Base-by-base conservation (phyloP, 2,888 invertebrate genomes). In the Ephialtes manifestator region DNA sequence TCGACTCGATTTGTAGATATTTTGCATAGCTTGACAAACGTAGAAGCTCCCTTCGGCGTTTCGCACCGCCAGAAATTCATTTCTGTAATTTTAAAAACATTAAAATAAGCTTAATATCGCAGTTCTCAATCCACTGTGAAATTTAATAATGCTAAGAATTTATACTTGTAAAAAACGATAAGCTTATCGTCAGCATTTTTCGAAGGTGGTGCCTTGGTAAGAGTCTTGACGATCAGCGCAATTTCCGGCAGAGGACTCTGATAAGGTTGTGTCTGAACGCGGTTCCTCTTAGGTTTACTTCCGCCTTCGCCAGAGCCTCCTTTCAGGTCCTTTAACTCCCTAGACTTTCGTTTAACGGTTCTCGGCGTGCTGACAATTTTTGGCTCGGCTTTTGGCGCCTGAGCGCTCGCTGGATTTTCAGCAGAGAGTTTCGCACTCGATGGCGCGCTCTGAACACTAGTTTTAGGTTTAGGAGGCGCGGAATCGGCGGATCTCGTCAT, bases 41-140 rank as follows among this genome's bases (percentile, higher is more conserved):
- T 97, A 98, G 94, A 97, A 97, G 86, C 97, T 96, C 88, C 98
- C 98, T 93, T 98, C 98, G 0, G 97, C 97, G 93, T 98, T 98
- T 89, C 98, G 96, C 0, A 98, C 98, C 1, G 98, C 98, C 92
- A 99, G 94, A 94, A 98, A 98, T 94, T 98, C 98, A 92, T 97
- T 97, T 93, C 97, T 96, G 90, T 89, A 95, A 94, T 93, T 85
- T 93, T 87, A 72, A 76, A 46, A 20, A 39, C 51, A 51, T 35
- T 39, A 70, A 46, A 67, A n/a, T 13, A 51, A 11, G 43, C n/a
- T 35, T 24, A 70, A 46, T 0, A 15, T 18, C 11, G 7, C 43
- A 48, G 20, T 48, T 4, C 15, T 24, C n/a, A 13, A 31, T 51
- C n/a, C 15, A n/a, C 11, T 43, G 18, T n/a, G 18, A 55, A 48